Percentiles rank a stretch among this genome's conserved stretches.
Evolutionary conservation across 2,113 vertebrate genomes (phyloP).

Genomic region (Piprites chloris): DNA sequence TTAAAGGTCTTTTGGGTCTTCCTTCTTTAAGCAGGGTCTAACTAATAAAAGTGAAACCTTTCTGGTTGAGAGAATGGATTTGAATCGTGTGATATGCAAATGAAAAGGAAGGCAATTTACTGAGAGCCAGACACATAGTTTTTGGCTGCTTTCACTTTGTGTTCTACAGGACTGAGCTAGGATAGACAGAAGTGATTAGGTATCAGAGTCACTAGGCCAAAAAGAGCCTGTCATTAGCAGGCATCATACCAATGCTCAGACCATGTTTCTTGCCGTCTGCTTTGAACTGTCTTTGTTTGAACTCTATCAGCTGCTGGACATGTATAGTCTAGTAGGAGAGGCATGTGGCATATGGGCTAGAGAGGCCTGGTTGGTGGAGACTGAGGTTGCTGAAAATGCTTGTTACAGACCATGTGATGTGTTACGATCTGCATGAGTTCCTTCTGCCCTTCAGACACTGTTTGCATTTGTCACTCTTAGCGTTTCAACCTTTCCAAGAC

Average conservation of each 20-base stretch:
- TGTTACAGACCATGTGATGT: not conserved
- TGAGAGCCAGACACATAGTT: not conserved
- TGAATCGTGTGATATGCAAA: not conserved
- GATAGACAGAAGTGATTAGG: not conserved
- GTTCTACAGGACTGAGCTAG: not conserved
- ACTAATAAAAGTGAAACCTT: not conserved
- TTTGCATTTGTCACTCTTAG: not conserved
- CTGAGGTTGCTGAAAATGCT: not conserved
- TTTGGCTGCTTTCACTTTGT: not conserved
- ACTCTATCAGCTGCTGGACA: slow-evolving; percentile 8
- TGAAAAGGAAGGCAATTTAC: not conserved
- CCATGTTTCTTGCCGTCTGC: not conserved
- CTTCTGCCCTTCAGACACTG: not conserved
- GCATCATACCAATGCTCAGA: not conserved
- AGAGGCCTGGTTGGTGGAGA: not conserved
- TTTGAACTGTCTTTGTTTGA: not conserved
- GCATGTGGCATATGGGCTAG: not conserved
- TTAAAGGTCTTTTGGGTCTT: not conserved
- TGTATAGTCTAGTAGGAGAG: not conserved
- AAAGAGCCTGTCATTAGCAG: not conserved
- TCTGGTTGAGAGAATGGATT: not conserved
- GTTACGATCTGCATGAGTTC: not conserved
- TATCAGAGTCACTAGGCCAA: not conserved
- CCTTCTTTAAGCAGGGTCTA: not conserved
- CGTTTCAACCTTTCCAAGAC: not conserved